A percentile compares a stretch with the other conserved stretches of the same genome.
Evolutionary conservation across 2,888 invertebrate genomes (phyloP).

Genomic region (Cybosia mesomella): DNA sequence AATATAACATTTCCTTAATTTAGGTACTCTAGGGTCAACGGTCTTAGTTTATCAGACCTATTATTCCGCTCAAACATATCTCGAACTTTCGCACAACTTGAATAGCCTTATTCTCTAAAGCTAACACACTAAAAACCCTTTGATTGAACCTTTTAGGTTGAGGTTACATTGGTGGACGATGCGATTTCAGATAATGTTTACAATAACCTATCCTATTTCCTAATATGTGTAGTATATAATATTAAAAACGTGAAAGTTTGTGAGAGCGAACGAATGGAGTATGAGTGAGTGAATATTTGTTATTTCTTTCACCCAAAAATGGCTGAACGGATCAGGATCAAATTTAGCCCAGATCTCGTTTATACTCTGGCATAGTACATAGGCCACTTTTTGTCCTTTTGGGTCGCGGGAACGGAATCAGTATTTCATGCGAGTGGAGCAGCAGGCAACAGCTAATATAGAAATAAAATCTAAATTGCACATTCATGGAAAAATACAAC

Average conservation of each 20-base stretch:
- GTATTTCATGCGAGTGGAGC: too few relatives aligned
- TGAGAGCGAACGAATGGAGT: too few relatives aligned
- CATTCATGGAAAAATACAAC: conserved; percentile 6
- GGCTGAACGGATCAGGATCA: too few relatives aligned
- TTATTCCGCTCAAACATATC: background rate
- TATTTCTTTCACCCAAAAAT: too few relatives aligned
- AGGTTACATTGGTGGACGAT: background rate
- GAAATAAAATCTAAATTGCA: background rate
- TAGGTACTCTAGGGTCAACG: background rate
- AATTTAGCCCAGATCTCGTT: too few relatives aligned
- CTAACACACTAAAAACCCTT: background rate
- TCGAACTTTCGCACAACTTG: background rate
- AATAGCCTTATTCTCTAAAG: background rate
- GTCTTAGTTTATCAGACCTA: background rate
- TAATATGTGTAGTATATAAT: too few relatives aligned
- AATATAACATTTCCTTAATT: background rate
- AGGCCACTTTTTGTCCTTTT: too few relatives aligned
- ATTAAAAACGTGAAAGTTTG: too few relatives aligned
- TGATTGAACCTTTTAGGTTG: background rate
- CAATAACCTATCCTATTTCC: background rate
- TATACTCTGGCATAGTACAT: too few relatives aligned
- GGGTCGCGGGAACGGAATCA: too few relatives aligned
- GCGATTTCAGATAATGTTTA: background rate
- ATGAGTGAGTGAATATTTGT: too few relatives aligned
- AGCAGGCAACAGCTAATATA: background rate